These are phyloP conservation scores for Schizothorax lantsangensis DNA, from an alignment of 2,797 vertebrate genomes.

Conservation along the genomic window DNA sequence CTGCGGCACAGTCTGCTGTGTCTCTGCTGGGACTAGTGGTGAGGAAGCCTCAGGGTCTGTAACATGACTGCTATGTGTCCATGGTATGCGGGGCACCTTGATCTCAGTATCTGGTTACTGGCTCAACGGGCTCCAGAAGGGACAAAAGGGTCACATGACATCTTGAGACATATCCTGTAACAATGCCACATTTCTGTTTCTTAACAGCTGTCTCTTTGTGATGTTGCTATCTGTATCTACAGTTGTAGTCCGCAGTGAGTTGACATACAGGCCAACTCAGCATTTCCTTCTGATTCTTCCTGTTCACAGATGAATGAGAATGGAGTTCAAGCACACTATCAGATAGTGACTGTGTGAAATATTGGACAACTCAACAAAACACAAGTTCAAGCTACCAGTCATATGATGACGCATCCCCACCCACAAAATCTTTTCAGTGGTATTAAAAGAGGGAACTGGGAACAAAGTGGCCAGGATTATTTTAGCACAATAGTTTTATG, in stretches of 20 bases:
- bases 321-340: background rate
- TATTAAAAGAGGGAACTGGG: conserved; percentile 24
- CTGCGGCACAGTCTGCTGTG: background rate
- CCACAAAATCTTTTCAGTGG: conserved; percentile 3
- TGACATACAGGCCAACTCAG: background rate
- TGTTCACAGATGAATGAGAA: conserved; percentile 19
- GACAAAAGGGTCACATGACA: conserved; percentile 19
- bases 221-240: conserved; percentile 29
- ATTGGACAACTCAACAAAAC: background rate
- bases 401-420: background rate
- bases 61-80: background rate
- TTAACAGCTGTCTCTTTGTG: conserved; percentile 28
- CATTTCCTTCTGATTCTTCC: conserved; percentile 28
- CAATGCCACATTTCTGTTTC: conserved; percentile 28
- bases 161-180: conserved; percentile 22
- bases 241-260: background rate
- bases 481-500: background rate
- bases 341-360: conserved; percentile 11
- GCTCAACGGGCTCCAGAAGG: background rate
- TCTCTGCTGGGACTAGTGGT: background rate
- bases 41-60: conserved; percentile 16
- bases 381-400: background rate
- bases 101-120: conserved; percentile 37
- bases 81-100: conserved; percentile 7
- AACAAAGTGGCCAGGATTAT: background rate